A percentile compares a stretch with the other conserved stretches of the same genome.
Evolutionary conservation across 1,140 invertebrate genomes (phyloP).

Genomic region (Leptonema lineaticorne): DNA sequence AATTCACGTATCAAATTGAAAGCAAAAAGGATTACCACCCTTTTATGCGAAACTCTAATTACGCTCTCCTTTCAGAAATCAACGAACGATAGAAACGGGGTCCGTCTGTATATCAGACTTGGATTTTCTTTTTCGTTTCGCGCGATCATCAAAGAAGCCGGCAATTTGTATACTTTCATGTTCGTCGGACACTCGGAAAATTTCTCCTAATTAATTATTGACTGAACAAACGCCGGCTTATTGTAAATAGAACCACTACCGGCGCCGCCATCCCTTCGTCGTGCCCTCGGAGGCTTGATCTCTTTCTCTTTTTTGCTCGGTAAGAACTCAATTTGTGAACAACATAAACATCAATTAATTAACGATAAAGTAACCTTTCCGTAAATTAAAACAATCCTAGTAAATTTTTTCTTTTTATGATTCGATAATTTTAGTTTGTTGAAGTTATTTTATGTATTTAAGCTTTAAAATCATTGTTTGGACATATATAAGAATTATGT

Average conservation of each 20-base stretch:
- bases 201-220: slow-evolving; percentile 13
- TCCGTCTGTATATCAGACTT: not conserved
- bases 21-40: too few relatives aligned
- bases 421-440: too few relatives aligned
- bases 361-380: slow-evolving; percentile 12
- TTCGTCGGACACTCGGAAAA: not conserved
- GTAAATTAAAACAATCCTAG: too few relatives aligned
- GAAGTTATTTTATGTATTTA: too few relatives aligned
- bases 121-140: slow-evolving; percentile 4
- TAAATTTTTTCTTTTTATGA: not conserved
- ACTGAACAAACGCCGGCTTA: slow-evolving; percentile 4
- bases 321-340: slow-evolving; percentile 6
- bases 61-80: too few relatives aligned
- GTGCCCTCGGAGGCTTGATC: too few relatives aligned
- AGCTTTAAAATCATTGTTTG: too few relatives aligned
- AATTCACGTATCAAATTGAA: too few relatives aligned
- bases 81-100: too few relatives aligned
- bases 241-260: not conserved
- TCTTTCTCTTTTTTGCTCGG: not conserved
- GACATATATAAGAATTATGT: too few relatives aligned
- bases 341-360: slow-evolving; percentile 6
- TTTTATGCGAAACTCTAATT: too few relatives aligned
- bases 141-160: not conserved
- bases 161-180: not conserved
- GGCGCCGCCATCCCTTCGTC: too few relatives aligned